Percentiles rank a stretch among this genome's conserved stretches.
Conservation (phyloP, 2,113 vertebrate genomes). For the Pampusana beccarii region DNA sequence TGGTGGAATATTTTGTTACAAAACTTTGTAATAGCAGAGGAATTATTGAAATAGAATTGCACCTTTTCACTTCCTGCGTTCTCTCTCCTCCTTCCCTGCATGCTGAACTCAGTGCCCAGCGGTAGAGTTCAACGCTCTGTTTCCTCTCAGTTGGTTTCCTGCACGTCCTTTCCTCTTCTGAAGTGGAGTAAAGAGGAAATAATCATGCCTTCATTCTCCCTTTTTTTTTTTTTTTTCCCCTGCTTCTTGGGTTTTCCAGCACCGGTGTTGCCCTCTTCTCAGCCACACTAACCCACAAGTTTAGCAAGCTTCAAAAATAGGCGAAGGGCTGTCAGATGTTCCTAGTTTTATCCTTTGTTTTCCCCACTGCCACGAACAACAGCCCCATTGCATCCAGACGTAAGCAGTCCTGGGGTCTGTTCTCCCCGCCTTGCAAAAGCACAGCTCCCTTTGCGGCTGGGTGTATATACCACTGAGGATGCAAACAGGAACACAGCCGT, state of each 20-base stretch:
- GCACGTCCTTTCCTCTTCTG: neutral
- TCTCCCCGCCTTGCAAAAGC: neutral
- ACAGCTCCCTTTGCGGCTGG: neutral
- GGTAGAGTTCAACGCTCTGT: neutral
- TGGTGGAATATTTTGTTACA: neutral
- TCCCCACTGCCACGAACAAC: neutral
- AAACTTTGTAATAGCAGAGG: neutral
- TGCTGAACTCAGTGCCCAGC: fast-evolving
- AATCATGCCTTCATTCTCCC: fast-evolving
- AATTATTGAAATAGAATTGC: neutral
- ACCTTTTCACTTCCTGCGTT: neutral
- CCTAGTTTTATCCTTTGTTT: neutral
- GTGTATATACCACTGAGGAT: neutral
- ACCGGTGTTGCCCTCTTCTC: neutral
- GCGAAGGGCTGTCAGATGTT: neutral
- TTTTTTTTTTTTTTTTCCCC: neutral
- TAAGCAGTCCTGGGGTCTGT: neutral
- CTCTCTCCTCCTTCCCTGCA: neutral
- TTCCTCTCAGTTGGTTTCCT: neutral
- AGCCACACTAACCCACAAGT: neutral
- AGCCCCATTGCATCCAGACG: neutral
- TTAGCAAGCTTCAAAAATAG: neutral
- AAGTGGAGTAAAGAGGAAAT: neutral
- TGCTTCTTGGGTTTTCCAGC: neutral
- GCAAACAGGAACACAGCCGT: neutral